A percentile compares a stretch with the other conserved stretches of the same genome.
Evolutionary conservation across 35 echinoderm and acorn worm genomes (phyloP).

Genomic region (Heliocidaris tuberculata): DNA sequence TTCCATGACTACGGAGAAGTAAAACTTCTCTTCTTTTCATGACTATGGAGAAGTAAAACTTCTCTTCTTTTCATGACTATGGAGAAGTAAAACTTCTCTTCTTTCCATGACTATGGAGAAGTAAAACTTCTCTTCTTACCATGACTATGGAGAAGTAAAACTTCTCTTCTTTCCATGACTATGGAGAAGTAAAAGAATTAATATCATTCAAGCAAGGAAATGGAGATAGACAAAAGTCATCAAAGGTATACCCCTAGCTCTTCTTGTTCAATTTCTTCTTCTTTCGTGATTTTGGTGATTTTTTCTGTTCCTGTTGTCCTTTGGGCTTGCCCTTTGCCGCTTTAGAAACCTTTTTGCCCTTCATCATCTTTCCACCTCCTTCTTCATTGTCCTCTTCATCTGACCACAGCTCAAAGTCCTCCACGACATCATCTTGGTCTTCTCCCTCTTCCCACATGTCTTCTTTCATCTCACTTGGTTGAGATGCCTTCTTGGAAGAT

Average conservation of each 20-base stretch:
- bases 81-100: too few relatives aligned
- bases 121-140: too few relatives aligned
- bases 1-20: too few relatives aligned
- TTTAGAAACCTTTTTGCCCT: conserved; percentile 43
- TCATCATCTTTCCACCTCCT: conserved; percentile 6
- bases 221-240: not conserved
- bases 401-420: conserved; percentile 83
- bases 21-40: too few relatives aligned
- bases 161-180: too few relatives aligned
- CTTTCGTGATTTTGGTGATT: not conserved
- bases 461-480: conserved; percentile 52
- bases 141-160: too few relatives aligned
- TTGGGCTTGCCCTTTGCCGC: not conserved
- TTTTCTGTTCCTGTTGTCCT: not conserved
- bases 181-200: too few relatives aligned
- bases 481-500: conserved; percentile 8
- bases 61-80: too few relatives aligned
- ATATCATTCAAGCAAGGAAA: not conserved
- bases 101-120: too few relatives aligned
- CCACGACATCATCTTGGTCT: conserved; percentile 72
- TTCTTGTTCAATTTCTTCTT: not conserved
- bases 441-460: conserved; percentile 33
- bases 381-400: conserved; percentile 59
- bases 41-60: too few relatives aligned
- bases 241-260: not conserved